Conservation (phyloP, 2,888 invertebrate genomes). For the Acanthopleura granulata region DNA sequence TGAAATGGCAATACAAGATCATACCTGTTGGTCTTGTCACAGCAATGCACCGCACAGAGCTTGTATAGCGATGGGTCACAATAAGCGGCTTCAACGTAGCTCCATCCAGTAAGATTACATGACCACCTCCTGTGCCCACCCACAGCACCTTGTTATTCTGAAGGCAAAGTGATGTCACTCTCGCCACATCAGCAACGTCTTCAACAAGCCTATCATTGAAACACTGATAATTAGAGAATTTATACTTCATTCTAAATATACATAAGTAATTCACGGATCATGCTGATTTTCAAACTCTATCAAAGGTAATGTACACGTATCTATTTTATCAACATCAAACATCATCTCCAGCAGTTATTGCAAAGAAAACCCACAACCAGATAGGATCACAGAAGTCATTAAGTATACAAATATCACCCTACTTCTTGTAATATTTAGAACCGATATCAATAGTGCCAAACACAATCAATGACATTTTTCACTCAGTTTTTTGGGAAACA, state of each 20-base stretch:
- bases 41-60: constrained; percentile 49
- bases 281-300: too few species aligned
- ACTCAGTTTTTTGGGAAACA: too few species aligned
- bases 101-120: constrained; percentile 52
- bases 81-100: constrained; percentile 40
- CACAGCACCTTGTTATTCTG: constrained; percentile 45
- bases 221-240: not conserved
- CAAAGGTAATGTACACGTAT: not conserved
- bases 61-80: constrained; percentile 45
- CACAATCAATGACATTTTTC: too few species aligned
- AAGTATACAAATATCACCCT: too few species aligned
- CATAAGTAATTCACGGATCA: not conserved
- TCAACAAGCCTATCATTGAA: not conserved
- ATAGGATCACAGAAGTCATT: too few species aligned
- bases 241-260: not conserved
- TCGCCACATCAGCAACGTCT: constrained; percentile 22
- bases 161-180: constrained; percentile 43
- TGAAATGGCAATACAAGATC: not conserved
- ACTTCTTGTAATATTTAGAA: too few species aligned
- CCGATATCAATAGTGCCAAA: too few species aligned
- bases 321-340: too few species aligned
- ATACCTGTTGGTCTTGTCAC: constrained; percentile 42
- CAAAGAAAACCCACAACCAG: too few species aligned
- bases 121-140: constrained; percentile 62
- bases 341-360: too few species aligned